Base-by-base conservation (phyloP, 2,888 invertebrate species). In the Andrena chrysosceles region DNA sequence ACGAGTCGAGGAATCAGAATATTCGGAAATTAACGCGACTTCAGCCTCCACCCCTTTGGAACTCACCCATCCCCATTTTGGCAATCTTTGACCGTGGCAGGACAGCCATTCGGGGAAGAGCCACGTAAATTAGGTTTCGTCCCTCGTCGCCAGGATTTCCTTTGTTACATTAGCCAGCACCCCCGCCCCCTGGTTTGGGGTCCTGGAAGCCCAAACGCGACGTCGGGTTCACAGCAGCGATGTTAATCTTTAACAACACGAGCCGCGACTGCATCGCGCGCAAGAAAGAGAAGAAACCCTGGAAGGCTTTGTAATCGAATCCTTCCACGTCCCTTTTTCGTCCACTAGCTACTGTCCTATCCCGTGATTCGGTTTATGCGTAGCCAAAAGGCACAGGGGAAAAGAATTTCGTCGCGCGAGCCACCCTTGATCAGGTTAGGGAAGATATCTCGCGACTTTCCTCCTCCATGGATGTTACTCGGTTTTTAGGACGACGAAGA, bases 131-230 rank as follows among this genome's bases (percentile, higher is more conserved):
- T 89, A 89, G 86, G 87, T 86, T 90, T 89, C 85, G 87, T 86
- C 84, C 84, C 85, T 87, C 90, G 86, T 84, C 89, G 86, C 81
- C 85, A 84, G 90, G 85, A 87, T 91, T 91, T 91, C 91, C 91
- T 91, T 91, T 91, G 91, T 91, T 90, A 91, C 91, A 91, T 91
- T 91, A 91, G 88, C 89, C 89, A 23, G 84, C 82, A 0, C 33
- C 33, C 33, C 7, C 33, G 0, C 81, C 35, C 77, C 78, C 88
- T 80, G 76, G 86, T 82, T 85, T 72, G 80, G 78, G 79, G 56
- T 77, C 83, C 78, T 80, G 75, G 68, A 67, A 81, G 75, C 67
- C 62, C 54, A 81, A 82, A 81, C 85, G 83, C 81, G 83, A 77
- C 68, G 77, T 64, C 77, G 80, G 42, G 62, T 42, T 69, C 81